Conservation (phyloP, 2,888 invertebrate genomes). For the Acronicta psi region DNA sequence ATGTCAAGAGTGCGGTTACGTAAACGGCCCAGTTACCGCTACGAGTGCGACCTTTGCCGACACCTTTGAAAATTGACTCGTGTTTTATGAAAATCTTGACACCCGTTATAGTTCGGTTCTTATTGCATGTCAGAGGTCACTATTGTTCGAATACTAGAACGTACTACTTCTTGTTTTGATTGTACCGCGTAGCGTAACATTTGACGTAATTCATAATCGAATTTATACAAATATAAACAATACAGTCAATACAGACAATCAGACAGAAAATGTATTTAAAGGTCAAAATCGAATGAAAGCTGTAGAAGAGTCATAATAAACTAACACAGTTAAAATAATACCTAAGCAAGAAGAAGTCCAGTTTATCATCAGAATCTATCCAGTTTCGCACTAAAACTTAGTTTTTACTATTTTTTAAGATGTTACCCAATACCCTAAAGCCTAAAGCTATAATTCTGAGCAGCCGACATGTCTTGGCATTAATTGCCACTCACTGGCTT, state of each 20-base stretch:
- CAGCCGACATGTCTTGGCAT: neutral
- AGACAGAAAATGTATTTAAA: neutral
- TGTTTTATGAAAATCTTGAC: conserved; percentile 75
- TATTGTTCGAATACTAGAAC: conserved; percentile 44
- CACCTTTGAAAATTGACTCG: conserved; percentile 78
- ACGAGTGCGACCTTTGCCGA: conserved; percentile 72
- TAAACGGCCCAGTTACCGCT: conserved; percentile 69
- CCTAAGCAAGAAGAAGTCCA: no score
- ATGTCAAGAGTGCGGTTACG: conserved; percentile 79
- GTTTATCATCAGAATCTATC: no score
- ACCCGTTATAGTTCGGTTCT: conserved; percentile 63
- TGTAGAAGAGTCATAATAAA: no score
- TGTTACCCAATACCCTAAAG: no score
- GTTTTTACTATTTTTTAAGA: no score
- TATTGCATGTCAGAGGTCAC: conserved; percentile 55
- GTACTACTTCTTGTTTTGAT: conserved; percentile 30
- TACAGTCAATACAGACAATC: conserved; percentile 10
- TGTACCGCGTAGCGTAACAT: conserved; percentile 20
- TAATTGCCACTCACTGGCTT: conserved; percentile 21
- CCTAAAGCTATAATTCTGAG: no score
- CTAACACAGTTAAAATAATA: no score
- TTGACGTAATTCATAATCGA: conserved; percentile 43
- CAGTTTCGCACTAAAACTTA: no score
- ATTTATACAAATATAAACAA: conserved; percentile 20
- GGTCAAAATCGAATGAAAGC: no score